phyloP scores from a whole-genome alignment of 2,797 vertebrate species.

The Poeciliopsis gracilis region DNA sequence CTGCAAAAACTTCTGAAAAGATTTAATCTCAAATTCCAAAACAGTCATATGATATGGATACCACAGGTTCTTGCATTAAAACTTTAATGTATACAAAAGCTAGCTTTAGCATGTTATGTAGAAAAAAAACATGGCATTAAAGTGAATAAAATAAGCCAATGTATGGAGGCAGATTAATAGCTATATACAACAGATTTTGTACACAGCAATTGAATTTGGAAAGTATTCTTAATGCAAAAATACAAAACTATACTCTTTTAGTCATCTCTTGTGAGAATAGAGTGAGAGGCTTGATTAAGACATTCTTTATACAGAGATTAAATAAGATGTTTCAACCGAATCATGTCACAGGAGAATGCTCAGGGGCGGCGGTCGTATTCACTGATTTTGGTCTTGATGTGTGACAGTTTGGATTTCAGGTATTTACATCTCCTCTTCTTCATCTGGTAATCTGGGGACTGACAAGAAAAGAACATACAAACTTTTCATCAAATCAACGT shows the following conservation, averaged over 20 bases:
- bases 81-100: background rate
- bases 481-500: background rate
- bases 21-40: background rate
- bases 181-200: background rate
- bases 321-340: background rate
- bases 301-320: background rate
- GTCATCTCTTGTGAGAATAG: background rate
- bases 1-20: background rate
- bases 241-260: background rate
- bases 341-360: slow-evolving; percentile 34
- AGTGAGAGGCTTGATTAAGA: slow-evolving; percentile 8
- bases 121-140: background rate
- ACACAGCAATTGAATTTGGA: background rate
- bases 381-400: slow-evolving; percentile 89
- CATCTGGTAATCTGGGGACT: slow-evolving; percentile 85
- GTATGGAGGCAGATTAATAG: background rate
- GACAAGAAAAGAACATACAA: slow-evolving; percentile 9
- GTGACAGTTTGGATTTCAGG: slow-evolving; percentile 85
- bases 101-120: background rate
- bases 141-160: background rate
- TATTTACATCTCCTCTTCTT: slow-evolving; percentile 86
- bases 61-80: background rate
- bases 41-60: background rate
- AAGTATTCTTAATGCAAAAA: slow-evolving; percentile 2
- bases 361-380: slow-evolving; percentile 84